Conservation (phyloP, 2,888 invertebrate species). For the Panopea generosa region DNA sequence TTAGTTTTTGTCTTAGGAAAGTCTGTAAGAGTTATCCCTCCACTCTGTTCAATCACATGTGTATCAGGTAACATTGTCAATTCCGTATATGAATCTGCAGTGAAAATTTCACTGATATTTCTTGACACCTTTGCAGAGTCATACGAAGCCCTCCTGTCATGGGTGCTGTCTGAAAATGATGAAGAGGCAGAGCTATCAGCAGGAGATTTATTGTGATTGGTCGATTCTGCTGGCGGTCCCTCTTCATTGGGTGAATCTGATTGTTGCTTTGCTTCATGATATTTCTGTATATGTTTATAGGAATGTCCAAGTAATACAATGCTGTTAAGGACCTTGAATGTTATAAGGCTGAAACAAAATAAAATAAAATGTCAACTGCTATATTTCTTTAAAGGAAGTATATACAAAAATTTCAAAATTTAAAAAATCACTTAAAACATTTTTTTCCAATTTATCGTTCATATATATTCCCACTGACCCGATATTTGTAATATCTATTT, state of each 20-base stretch:
- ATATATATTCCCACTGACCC: too few relatives aligned
- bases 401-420: too few relatives aligned
- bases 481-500: too few relatives aligned
- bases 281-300: conserved; percentile 87
- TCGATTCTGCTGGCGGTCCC: not conserved
- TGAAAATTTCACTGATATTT: conserved; percentile 49
- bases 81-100: conserved; percentile 54
- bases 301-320: conserved; percentile 96
- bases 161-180: not conserved
- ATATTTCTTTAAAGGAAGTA: too few relatives aligned
- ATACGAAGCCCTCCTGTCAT: conserved; percentile 35
- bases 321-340: conserved; percentile 90
- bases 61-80: conserved; percentile 39
- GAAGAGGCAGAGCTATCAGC: conserved; percentile 7
- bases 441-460: too few relatives aligned
- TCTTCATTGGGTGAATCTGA: conserved; percentile 41
- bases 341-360: conserved; percentile 80
- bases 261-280: conserved; percentile 37
- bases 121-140: conserved; percentile 25
- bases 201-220: conserved; percentile 6
- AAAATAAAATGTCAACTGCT: conserved; percentile 12
- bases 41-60: conserved; percentile 37
- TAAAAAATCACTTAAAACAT: too few relatives aligned
- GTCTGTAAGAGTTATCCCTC: conserved; percentile 6
- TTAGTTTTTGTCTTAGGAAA: too few relatives aligned